Conservation (phyloP, 2,113 vertebrate genomes). For the Erythrocebus patas region DNA sequence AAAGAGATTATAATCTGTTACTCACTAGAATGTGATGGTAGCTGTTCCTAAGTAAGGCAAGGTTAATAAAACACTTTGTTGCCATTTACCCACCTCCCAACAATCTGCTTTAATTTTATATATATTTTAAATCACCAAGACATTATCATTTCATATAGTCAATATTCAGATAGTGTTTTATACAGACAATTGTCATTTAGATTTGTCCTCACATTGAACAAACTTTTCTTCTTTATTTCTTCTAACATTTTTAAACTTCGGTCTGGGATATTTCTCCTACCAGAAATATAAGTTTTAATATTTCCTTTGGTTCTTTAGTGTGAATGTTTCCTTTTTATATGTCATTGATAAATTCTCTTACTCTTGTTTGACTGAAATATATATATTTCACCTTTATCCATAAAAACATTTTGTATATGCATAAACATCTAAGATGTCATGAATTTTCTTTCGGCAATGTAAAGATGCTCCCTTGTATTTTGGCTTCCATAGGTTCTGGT, state of each 20-base stretch:
- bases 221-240: background rate
- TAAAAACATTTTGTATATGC: background rate
- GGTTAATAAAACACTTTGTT: background rate
- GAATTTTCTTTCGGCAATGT: background rate
- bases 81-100: background rate
- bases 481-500: background rate
- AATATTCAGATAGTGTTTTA: background rate
- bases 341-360: background rate
- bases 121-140: conserved; percentile 4
- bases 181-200: background rate
- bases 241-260: background rate
- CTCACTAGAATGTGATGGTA: background rate
- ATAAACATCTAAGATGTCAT: background rate
- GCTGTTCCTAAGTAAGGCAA: background rate
- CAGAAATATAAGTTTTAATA: background rate
- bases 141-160: background rate
- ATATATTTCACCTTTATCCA: background rate
- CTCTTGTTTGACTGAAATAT: background rate
- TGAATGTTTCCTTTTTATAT: background rate
- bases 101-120: background rate
- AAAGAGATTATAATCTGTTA: background rate
- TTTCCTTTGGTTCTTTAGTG: background rate
- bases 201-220: background rate
- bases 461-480: background rate
- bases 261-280: background rate